Evolutionary conservation across 1,140 invertebrate genomes (phyloP).

Genomic region (Neodiprion lecontei): DNA sequence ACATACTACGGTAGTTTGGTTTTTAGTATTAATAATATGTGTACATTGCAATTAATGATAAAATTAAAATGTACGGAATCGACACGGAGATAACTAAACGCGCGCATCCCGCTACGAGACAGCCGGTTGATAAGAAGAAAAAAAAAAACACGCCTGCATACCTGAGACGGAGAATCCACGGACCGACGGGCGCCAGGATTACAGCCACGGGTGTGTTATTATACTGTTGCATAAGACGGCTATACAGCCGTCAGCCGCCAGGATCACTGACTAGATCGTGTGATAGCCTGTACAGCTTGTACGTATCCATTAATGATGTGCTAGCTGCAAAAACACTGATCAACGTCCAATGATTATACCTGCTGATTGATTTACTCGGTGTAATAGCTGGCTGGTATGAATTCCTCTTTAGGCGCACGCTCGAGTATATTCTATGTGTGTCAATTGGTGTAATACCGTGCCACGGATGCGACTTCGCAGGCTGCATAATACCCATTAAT

Average conservation of each 20-base stretch:
- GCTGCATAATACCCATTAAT: too few species aligned
- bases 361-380: not conserved
- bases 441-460: too few species aligned
- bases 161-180: not conserved
- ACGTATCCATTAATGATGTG: not conserved
- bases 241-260: not conserved
- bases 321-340: slow-evolving; percentile 5
- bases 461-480: too few species aligned
- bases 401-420: too few species aligned
- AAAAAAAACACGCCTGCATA: not conserved
- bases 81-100: too few species aligned
- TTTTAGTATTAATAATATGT: too few species aligned
- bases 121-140: not conserved
- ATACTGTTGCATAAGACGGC: not conserved
- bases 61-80: too few species aligned
- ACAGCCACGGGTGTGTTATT: not conserved
- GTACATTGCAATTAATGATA: too few species aligned
- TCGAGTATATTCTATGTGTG: too few species aligned
- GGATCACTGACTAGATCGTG: not conserved
- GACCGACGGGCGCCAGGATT: not conserved
- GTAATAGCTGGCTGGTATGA: too few species aligned
- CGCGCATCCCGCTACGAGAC: not conserved
- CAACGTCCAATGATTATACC: not conserved
- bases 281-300: not conserved
- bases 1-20: too few species aligned